Evolutionary conservation across 2,888 invertebrate species (phyloP).

Genomic region (Metellina segmentata): DNA sequence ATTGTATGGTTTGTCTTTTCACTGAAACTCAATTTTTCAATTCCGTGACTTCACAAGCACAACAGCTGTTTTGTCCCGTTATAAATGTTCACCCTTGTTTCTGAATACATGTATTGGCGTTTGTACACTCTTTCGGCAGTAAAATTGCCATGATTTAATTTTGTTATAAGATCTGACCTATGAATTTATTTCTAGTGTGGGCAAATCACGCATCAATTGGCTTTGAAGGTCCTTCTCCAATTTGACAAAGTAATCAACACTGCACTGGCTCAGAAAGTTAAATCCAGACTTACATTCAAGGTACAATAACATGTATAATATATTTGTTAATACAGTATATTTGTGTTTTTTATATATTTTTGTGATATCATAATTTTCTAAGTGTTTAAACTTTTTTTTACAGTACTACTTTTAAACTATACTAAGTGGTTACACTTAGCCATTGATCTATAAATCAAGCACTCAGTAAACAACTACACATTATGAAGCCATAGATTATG

Average conservation of each 20-base stretch:
- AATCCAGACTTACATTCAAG: slow-evolving; percentile 96
- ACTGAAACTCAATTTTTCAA: background rate
- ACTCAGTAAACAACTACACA: background rate
- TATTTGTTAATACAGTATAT: background rate
- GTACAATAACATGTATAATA: slow-evolving; percentile 80
- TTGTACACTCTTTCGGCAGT: background rate
- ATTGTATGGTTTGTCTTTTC: background rate
- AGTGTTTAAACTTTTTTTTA: background rate
- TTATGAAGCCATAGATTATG: too few species aligned
- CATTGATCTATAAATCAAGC: background rate
- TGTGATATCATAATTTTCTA: too few species aligned
- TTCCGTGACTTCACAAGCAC: too few species aligned
- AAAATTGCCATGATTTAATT: slow-evolving; percentile 18
- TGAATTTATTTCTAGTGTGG: slow-evolving; percentile 88
- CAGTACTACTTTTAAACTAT: background rate
- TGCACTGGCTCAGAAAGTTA: slow-evolving; percentile 91
- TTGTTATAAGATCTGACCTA: slow-evolving; percentile 63
- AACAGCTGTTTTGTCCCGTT: too few species aligned
- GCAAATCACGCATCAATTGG: slow-evolving; percentile 95
- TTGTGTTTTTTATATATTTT: background rate
- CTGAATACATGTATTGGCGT: background rate
- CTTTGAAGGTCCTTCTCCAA: slow-evolving; percentile 95
- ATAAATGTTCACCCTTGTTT: too few species aligned
- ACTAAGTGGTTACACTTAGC: background rate
- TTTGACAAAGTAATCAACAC: slow-evolving; percentile 98